These are phyloP conservation scores for Percopsis omiscomaycus DNA, from an alignment of 2,797 vertebrate species.

Conservation along the genomic window DNA sequence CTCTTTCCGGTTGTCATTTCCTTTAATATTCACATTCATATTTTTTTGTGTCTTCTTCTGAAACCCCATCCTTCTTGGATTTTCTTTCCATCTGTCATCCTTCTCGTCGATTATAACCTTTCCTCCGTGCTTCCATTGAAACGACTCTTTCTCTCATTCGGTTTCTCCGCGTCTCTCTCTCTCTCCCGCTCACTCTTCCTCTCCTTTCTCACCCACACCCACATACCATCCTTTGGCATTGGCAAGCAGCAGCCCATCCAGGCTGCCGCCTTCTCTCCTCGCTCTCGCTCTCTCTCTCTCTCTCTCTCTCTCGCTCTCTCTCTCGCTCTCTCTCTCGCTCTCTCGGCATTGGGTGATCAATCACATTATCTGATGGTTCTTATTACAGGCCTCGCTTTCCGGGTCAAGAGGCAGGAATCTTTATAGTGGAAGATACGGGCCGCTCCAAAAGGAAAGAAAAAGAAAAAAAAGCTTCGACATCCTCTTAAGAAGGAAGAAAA, in stretches of 20 bases:
- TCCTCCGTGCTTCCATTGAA: constrained; percentile 24
- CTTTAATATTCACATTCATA: not conserved
- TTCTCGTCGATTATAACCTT: constrained; percentile 13
- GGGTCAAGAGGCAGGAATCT: constrained; percentile 74
- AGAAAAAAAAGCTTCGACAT: constrained; percentile 39
- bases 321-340: constrained; percentile 56
- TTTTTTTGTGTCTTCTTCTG: not conserved
- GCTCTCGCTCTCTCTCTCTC: constrained; percentile 55
- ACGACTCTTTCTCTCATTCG: constrained; percentile 41
- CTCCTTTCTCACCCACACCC: constrained; percentile 65
- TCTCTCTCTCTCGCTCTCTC: constrained; percentile 53
- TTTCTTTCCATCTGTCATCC: constrained; percentile 58
- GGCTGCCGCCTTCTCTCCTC: constrained; percentile 62
- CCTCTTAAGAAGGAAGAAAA: constrained; percentile 38
- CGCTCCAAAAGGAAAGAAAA: constrained; percentile 12
- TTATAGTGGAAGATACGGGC: constrained; percentile 66
- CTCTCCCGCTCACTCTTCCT: constrained; percentile 1
- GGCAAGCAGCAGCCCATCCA: constrained; percentile 74
- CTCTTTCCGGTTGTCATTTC: not conserved
- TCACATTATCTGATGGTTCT: constrained; percentile 73
- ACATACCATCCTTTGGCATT: constrained; percentile 67
- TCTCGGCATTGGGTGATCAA: constrained; percentile 56
- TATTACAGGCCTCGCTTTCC: constrained; percentile 74
- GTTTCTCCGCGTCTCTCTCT: not conserved
- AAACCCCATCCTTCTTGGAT: not conserved